Percentiles rank a stretch among this genome's conserved stretches.
These are phyloP conservation scores for Nymphalis io DNA, from an alignment of 1,140 invertebrate genomes.

Conservation along the genomic window DNA sequence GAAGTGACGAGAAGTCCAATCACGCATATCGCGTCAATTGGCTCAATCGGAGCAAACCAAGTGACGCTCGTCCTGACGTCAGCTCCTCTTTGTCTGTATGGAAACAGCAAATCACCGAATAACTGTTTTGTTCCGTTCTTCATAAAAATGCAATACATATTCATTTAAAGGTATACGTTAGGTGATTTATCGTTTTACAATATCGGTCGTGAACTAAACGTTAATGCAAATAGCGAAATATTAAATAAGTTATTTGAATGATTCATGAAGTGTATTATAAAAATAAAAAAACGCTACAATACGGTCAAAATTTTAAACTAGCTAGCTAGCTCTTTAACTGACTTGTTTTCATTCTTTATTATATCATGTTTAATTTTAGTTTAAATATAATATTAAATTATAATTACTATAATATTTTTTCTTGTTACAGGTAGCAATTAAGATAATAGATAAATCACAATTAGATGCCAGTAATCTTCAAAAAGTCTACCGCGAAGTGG, in stretches of 20 bases:
- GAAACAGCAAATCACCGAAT: constrained; percentile 58
- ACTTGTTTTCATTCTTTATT: too few relatives aligned
- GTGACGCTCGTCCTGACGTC: constrained; percentile 70
- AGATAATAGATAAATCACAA: constrained; percentile 98
- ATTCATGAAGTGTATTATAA: background rate
- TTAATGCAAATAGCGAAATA: background rate
- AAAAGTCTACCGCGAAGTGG: constrained; percentile 99
- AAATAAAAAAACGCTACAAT: too few relatives aligned
- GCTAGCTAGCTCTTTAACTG: too few relatives aligned
- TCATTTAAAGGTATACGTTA: background rate
- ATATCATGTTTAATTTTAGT: background rate
- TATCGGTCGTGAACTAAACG: background rate
- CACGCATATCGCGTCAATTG: constrained; percentile 71
- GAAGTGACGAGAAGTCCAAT: constrained; percentile 52
- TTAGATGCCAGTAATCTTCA: constrained; percentile 97
- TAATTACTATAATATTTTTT: constrained; percentile 38
- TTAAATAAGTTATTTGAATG: background rate
- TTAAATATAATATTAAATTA: background rate
- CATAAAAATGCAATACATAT: constrained; percentile 15
- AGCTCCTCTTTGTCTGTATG: constrained; percentile 63
- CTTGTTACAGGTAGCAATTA: constrained; percentile 95
- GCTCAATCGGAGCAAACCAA: constrained; percentile 58
- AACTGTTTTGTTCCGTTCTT: constrained; percentile 60
- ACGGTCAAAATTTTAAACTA: too few relatives aligned
- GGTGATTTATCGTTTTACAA: background rate